Evolutionary conservation across 2,113 vertebrate species (phyloP).

Genomic region (Aplodontia rufa): DNA sequence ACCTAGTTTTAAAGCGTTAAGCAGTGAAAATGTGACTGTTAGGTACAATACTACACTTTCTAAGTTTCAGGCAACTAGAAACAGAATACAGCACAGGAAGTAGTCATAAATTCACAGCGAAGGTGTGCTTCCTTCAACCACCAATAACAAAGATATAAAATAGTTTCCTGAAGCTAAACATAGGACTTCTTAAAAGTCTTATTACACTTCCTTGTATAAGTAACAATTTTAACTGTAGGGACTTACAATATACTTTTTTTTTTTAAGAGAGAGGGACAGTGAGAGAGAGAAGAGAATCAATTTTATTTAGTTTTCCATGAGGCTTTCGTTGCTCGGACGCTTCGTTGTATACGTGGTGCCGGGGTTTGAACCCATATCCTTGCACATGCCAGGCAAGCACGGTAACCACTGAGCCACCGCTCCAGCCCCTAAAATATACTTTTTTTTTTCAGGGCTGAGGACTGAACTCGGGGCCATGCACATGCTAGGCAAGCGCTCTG

Average conservation of each 20-base stretch:
- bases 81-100: background rate
- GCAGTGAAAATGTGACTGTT: background rate
- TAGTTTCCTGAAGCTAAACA: slow-evolving; percentile 13
- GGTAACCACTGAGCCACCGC: too few species aligned
- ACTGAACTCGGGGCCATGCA: too few species aligned
- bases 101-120: slow-evolving; percentile 33
- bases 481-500: too few species aligned
- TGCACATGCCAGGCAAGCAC: too few species aligned
- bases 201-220: background rate
- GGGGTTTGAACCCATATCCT: too few species aligned
- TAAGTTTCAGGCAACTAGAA: background rate
- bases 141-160: slow-evolving; percentile 19
- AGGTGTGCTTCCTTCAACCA: background rate
- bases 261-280: too few species aligned
- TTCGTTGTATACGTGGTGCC: too few species aligned
- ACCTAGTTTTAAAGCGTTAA: background rate
- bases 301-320: too few species aligned
- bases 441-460: too few species aligned
- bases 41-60: background rate
- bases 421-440: too few species aligned
- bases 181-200: slow-evolving; percentile 28
- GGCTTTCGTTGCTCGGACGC: too few species aligned
- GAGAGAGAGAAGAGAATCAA: too few species aligned
- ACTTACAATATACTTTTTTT: background rate
- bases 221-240: slow-evolving; percentile 42